These are phyloP conservation scores for Suillia variegata DNA, from an alignment of 2,888 invertebrate genomes.

Conservation along the genomic window DNA sequence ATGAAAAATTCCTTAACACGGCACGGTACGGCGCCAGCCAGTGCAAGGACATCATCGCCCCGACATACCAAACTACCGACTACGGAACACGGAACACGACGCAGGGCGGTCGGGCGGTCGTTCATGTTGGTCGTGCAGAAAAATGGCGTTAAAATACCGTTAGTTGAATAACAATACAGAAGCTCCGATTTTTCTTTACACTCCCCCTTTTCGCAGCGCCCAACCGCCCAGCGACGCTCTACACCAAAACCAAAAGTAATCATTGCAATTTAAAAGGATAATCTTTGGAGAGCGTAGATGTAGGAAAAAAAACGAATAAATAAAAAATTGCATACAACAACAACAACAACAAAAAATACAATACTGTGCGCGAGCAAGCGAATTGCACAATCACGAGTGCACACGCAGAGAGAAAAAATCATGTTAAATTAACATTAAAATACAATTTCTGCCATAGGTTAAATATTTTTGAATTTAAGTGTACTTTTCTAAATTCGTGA, in stretches of 20 bases:
- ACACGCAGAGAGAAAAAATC: too few relatives aligned
- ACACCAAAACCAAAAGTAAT: constrained; percentile 43
- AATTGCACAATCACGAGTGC: too few relatives aligned
- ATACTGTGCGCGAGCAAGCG: constrained; percentile 17
- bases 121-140: constrained; percentile 33
- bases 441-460: too few relatives aligned
- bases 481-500: too few relatives aligned
- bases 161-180: constrained; percentile 26
- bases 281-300: too few relatives aligned
- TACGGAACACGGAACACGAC: too few relatives aligned
- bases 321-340: neutral
- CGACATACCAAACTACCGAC: too few relatives aligned
- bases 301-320: neutral
- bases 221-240: neutral
- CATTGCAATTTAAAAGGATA: constrained; percentile 59
- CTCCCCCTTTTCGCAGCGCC: too few relatives aligned
- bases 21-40: too few relatives aligned
- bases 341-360: neutral
- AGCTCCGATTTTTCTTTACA: neutral
- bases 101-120: too few relatives aligned
- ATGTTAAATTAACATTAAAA: too few relatives aligned
- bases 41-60: neutral
- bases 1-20: constrained; percentile 53
- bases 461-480: too few relatives aligned
- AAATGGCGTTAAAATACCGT: constrained; percentile 47